phyloP scores from a whole-genome alignment of 2,113 vertebrate genomes.

The Dolichallabes microphthalmus region DNA sequence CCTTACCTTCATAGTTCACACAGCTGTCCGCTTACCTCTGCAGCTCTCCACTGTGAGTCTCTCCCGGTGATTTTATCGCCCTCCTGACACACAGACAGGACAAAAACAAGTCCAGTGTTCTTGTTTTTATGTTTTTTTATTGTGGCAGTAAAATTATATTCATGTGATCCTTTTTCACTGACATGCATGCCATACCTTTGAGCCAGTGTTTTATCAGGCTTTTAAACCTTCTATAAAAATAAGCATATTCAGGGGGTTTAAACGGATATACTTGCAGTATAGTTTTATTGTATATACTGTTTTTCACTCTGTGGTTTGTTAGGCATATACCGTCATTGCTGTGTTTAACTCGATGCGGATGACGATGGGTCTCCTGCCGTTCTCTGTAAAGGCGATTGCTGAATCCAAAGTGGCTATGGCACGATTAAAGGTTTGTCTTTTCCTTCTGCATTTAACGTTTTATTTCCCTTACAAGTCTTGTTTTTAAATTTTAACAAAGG shows the following conservation, averaged over 20 bases:
- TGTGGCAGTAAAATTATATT: not conserved
- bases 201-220: not conserved
- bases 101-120: not conserved
- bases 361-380: slow-evolving; percentile 69
- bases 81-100: not conserved
- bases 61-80: slow-evolving; percentile 64
- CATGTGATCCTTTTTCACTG: not conserved
- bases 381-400: slow-evolving; percentile 69
- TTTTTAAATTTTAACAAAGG: too few relatives aligned
- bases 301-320: not conserved
- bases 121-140: too few relatives aligned
- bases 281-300: not conserved
- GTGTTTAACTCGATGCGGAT: slow-evolving; percentile 81
- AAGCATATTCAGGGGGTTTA: not conserved
- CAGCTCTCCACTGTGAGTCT: slow-evolving; percentile 70
- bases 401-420: slow-evolving; percentile 68
- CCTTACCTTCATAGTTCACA: slow-evolving; percentile 75
- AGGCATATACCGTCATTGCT: slow-evolving; percentile 82
- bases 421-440: slow-evolving; percentile 68
- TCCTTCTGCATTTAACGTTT: not conserved
- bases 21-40: slow-evolving; percentile 63
- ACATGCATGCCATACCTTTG: not conserved
- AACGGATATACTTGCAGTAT: too few relatives aligned
- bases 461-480: too few relatives aligned
- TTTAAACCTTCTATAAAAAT: not conserved